These are phyloP conservation scores for Sternotherus odoratus DNA, from an alignment of 2,797 vertebrate species.

Conservation along the genomic window DNA sequence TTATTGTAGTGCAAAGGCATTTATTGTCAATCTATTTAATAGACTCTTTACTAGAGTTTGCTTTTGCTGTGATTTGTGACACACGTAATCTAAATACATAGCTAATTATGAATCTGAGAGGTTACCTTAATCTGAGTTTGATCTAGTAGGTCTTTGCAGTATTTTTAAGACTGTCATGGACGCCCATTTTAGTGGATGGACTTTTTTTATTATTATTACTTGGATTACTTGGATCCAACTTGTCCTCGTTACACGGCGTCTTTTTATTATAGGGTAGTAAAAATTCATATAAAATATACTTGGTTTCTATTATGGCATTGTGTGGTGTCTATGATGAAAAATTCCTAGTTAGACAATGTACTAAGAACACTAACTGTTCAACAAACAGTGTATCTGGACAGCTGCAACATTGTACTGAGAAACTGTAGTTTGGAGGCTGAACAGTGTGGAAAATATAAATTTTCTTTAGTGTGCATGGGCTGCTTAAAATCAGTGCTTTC, in stretches of 20 bases:
- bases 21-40: neutral
- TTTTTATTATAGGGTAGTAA: neutral
- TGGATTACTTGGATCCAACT: no score
- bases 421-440: neutral
- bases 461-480: neutral
- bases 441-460: neutral
- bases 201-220: no score
- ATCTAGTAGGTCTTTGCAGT: neutral
- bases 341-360: no score
- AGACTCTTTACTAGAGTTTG: neutral
- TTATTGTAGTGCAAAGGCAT: neutral
- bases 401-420: neutral
- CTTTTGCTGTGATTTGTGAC: neutral
- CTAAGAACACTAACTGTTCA: neutral
- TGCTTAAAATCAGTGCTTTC: neutral
- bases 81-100: neutral
- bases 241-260: no score
- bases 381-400: neutral
- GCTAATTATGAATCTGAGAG: neutral
- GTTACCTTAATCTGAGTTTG: neutral
- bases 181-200: neutral
- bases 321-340: no score
- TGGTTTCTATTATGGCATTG: neutral
- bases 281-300: neutral
- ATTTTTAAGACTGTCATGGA: neutral